Conservation (phyloP, 2,888 invertebrate species). For the Lepeophtheirus nordmannii region DNA sequence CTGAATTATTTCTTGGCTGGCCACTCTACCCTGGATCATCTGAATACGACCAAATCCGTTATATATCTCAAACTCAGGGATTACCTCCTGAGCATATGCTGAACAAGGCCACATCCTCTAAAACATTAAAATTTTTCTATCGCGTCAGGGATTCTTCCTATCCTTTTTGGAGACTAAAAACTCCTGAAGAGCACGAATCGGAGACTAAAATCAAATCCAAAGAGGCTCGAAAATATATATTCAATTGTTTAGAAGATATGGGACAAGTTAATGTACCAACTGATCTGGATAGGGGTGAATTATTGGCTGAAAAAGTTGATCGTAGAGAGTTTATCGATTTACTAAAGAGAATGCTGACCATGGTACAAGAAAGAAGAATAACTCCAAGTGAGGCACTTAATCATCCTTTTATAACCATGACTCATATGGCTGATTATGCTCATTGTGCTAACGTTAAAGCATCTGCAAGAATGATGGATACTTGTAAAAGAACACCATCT, state of each 20-base stretch:
- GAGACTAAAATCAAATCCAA: conserved; percentile 97
- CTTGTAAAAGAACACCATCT: conserved; percentile 42
- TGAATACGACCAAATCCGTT: conserved; percentile 95
- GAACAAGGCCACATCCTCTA: conserved; percentile 63
- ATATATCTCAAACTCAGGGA: conserved; percentile 92
- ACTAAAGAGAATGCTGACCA: conserved; percentile 90
- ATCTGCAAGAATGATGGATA: conserved; percentile 94
- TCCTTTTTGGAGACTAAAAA: conserved; percentile 50
- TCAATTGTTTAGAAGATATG: conserved; percentile 97
- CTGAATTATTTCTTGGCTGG: conserved; percentile 97
- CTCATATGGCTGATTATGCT: conserved; percentile 85
- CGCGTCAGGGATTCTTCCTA: conserved; percentile 73
- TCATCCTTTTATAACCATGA: conserved; percentile 82
- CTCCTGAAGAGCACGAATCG: conserved; percentile 92
- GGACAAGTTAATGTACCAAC: conserved; percentile 75
- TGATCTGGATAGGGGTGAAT: conserved; percentile 90
- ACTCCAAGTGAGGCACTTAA: conserved; percentile 88
- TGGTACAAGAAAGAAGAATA: conserved; percentile 92
- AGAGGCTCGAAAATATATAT: conserved; percentile 97
- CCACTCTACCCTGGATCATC: conserved; percentile 97
- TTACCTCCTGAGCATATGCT: conserved; percentile 96
- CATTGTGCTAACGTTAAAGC: conserved; percentile 94
- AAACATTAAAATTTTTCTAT: conserved; percentile 96
- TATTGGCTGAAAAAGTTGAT: conserved; percentile 92
- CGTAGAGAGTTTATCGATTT: conserved; percentile 93